Percentiles rank a stretch among this genome's conserved stretches.
phyloP scores from a whole-genome alignment of 2,888 invertebrate genomes.

The Eutolmus rufibarbis region DNA sequence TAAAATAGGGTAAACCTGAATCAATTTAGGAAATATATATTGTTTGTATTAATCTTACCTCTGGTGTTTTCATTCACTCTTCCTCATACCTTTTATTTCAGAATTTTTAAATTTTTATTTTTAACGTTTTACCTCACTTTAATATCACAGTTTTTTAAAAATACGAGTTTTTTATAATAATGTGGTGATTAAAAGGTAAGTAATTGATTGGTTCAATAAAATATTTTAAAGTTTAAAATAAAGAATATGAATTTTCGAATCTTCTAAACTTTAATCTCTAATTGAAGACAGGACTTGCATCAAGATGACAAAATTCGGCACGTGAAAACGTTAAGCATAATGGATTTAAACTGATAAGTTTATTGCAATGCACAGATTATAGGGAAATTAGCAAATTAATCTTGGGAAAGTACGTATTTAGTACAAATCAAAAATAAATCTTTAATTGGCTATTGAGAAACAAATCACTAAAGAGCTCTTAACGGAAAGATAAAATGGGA shows the following conservation, averaged over 20 bases:
- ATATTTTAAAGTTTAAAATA: no score
- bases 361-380: not conserved
- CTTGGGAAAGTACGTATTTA: not conserved
- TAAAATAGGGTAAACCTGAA: conserved; percentile 33
- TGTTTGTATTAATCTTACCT: conserved; percentile 31
- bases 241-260: no score
- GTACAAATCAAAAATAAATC: not conserved
- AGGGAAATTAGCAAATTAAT: not conserved
- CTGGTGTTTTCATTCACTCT: not conserved
- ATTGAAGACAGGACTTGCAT: no score
- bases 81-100: not conserved
- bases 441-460: not conserved
- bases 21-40: conserved; percentile 37
- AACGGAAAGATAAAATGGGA: not conserved
- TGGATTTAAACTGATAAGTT: not conserved
- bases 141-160: no score
- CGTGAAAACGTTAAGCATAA: not conserved
- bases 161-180: no score
- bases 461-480: not conserved
- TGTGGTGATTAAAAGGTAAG: not conserved
- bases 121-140: no score
- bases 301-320: no score
- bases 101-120: no score
- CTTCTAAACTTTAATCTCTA: no score
- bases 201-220: not conserved